Evolutionary conservation across 2,888 invertebrate genomes (phyloP).

Genomic region (Malthinus seriepunctatus): DNA sequence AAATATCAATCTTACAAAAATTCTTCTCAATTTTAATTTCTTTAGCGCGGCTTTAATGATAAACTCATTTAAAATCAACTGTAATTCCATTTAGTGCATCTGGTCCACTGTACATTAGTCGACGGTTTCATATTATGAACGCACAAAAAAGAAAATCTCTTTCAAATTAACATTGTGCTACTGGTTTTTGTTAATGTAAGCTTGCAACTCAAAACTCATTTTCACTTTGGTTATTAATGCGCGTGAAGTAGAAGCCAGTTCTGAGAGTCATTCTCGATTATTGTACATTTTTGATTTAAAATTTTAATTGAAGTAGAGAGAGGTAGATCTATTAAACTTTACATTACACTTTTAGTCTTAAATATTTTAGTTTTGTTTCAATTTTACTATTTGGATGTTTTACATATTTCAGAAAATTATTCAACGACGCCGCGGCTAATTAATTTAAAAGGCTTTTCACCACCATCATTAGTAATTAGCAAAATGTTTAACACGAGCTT

Average conservation of each 20-base stretch:
- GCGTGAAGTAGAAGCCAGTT: constrained; percentile 33
- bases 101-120: constrained; percentile 42
- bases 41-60: constrained; percentile 20
- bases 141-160: constrained; percentile 45
- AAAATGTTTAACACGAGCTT: too few relatives aligned
- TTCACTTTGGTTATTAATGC: constrained; percentile 43
- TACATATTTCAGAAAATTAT: too few relatives aligned
- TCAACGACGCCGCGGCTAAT: too few relatives aligned
- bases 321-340: neutral
- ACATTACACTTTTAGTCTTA: too few relatives aligned
- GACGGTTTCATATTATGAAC: constrained; percentile 37
- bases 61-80: constrained; percentile 20
- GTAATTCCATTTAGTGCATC: constrained; percentile 37
- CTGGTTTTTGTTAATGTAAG: constrained; percentile 50
- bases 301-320: constrained; percentile 2
- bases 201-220: constrained; percentile 44
- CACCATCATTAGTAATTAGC: too few relatives aligned
- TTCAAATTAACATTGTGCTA: constrained; percentile 51
- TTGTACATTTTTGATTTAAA: constrained; percentile 15
- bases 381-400: too few relatives aligned
- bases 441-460: too few relatives aligned
- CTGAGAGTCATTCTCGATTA: constrained; percentile 29
- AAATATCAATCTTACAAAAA: neutral
- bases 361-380: too few relatives aligned
- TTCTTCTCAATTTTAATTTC: constrained; percentile 8